Evolutionary conservation across 2,888 invertebrate species (phyloP), one percentile per base, ranked within the genome.

Genomic region (Meta bourneti): DNA sequence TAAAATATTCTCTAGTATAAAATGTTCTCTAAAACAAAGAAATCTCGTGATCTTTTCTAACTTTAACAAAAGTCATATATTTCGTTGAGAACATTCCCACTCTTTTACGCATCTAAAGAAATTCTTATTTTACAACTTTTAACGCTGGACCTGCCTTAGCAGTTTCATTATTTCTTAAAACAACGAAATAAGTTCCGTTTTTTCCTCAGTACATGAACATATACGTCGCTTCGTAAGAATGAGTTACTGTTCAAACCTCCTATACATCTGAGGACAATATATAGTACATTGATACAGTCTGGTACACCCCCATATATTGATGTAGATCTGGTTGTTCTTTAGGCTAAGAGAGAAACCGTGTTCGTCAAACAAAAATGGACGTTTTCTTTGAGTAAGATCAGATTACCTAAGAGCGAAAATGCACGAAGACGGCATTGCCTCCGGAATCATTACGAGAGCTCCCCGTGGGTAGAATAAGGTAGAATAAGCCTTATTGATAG

Each of bases 361-460:
- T 61, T 61, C 61, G 11, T 61, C 61, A 61, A 9, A 61, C 9
- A 61, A 61, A 61, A 61, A 61, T 61, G 61, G 1, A 1, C 16
- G 79, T 19, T 16, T 20, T 79, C 79, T 79, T 79, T 79, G 16
- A 34, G 9, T 79, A 79, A 79, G 61, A 61, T 79, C 79, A 49
- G 48, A 79, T 79, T 79, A 79, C 79, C 20, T 20, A 48, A 79
- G 52, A 52, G 61, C 11, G 54, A 20, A 61, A 79, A 79, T 61
- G 16, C 16, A 61, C 34, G 54, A 13, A 34, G 79, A 61, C 61
- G 54, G 34, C 61, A 20, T 13, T 16, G 79, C n/a, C 34, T 79
- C 54, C 6, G 7, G 20, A 72, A 72, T 7, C 20, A 72, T 20
- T 72, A 20, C n/a, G 19, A 72, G 4, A 6, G 19, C 9, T 72